These are phyloP conservation scores for Pelusios castaneus DNA, from an alignment of 2,113 vertebrate species.

Conservation along the genomic window DNA sequence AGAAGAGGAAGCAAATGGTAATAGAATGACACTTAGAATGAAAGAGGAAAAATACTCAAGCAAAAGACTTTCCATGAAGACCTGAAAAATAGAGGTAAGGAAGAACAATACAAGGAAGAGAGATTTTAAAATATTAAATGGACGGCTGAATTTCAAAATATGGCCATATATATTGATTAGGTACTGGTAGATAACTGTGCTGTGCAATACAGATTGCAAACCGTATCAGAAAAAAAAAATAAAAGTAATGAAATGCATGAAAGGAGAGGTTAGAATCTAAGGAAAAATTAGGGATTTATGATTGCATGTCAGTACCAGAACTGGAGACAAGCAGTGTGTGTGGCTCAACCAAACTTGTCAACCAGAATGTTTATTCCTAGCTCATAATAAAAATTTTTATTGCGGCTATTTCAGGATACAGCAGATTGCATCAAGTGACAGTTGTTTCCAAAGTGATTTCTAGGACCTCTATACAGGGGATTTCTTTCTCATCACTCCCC, in stretches of 20 bases:
- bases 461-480: background rate
- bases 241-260: background rate
- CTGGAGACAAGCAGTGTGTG: background rate
- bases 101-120: background rate
- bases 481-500: background rate
- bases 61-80: background rate
- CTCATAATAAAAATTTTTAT: background rate
- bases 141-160: no score
- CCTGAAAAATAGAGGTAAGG: background rate
- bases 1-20: fast-evolving
- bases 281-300: conserved; percentile 15
- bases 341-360: background rate
- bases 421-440: background rate
- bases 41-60: background rate
- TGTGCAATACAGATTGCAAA: background rate
- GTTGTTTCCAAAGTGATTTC: background rate
- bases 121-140: background rate
- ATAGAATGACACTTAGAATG: background rate
- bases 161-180: background rate
- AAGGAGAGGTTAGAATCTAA: background rate
- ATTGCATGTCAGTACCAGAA: background rate
- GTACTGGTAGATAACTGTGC: fast-evolving
- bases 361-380: background rate
- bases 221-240: background rate
- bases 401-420: background rate